These are phyloP conservation scores for Stictonetta naevosa DNA, from an alignment of 2,113 vertebrate genomes.

Conservation along the genomic window DNA sequence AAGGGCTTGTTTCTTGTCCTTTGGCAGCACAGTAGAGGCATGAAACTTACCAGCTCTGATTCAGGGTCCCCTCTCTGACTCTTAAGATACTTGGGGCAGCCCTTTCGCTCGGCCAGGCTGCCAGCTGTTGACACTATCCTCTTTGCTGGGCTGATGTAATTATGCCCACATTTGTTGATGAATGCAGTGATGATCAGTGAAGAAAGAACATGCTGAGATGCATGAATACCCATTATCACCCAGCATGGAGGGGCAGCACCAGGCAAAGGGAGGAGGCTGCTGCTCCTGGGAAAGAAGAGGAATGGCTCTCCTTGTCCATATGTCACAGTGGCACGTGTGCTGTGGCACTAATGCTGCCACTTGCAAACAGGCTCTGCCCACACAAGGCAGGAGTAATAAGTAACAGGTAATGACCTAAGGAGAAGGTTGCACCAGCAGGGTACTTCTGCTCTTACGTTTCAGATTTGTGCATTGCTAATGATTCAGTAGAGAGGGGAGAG, in stretches of 20 bases:
- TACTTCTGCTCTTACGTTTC: neutral
- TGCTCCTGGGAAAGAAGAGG: neutral
- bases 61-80: neutral
- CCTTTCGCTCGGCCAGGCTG: neutral
- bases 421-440: neutral
- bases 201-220: neutral
- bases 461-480: neutral
- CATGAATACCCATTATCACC: neutral
- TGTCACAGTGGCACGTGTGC: accelerated
- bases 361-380: neutral
- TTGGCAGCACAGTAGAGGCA: neutral
- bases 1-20: neutral
- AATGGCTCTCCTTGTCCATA: neutral
- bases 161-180: neutral
- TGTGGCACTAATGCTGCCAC: neutral
- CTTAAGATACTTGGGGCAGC: neutral
- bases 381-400: neutral
- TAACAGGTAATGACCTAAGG: neutral
- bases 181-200: neutral
- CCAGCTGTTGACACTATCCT: neutral
- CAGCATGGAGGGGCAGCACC: neutral
- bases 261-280: neutral
- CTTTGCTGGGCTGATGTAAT: neutral
- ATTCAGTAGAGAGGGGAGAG: neutral
- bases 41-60: neutral